Conservation (phyloP, 2,113 vertebrate species). For the Sceloporus undulatus region DNA sequence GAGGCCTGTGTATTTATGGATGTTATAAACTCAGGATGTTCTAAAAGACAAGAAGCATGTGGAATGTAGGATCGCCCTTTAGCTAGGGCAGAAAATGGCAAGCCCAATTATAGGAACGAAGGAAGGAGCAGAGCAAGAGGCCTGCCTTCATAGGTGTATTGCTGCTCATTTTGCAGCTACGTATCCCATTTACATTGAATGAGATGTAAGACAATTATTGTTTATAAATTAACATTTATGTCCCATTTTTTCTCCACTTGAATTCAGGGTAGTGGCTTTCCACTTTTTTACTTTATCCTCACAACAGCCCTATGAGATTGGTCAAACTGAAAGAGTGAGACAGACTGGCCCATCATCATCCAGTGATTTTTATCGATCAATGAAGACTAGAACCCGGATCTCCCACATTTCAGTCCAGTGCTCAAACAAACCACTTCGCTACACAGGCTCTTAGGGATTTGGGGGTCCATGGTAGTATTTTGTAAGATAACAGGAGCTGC, state of each 20-base stretch:
- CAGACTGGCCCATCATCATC: not conserved
- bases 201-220: not conserved
- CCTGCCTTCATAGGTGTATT: not conserved
- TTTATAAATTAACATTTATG: not conserved
- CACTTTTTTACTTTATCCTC: not conserved
- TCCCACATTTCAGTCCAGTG: not conserved
- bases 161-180: not conserved
- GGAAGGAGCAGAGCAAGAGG: not conserved
- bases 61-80: not conserved
- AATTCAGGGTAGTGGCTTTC: not conserved
- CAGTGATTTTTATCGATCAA: not conserved
- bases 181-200: too few relatives aligned
- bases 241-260: not conserved
- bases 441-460: not conserved
- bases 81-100: not conserved
- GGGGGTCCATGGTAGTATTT: not conserved
- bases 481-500: not conserved
- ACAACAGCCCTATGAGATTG: not conserved
- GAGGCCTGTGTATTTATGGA: too few relatives aligned
- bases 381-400: not conserved
- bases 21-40: too few relatives aligned
- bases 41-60: too few relatives aligned
- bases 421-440: not conserved
- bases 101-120: not conserved
- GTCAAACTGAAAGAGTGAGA: not conserved